Conservation (phyloP, 2,113 vertebrate genomes). For the Leptocoma aspasia region DNA sequence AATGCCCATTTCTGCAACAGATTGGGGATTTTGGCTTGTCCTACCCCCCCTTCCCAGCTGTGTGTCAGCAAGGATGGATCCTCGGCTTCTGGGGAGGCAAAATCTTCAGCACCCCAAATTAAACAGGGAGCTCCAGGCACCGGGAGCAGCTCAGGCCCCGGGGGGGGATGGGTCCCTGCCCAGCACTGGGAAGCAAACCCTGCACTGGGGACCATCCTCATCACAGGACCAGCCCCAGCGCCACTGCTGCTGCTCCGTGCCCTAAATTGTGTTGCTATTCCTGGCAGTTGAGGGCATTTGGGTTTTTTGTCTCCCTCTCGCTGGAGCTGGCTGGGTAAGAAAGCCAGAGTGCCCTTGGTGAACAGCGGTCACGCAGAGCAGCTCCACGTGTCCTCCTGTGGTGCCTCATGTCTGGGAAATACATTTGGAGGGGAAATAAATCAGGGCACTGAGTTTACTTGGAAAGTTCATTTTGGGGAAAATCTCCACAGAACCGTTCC, state of each 20-base stretch:
- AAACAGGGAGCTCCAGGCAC: not conserved
- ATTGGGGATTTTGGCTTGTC: not conserved
- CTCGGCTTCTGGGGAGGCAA: accelerated
- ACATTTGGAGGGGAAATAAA: not conserved
- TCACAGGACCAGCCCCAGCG: accelerated
- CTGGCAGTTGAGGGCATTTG: not conserved
- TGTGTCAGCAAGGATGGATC: not conserved
- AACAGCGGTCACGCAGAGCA: not conserved
- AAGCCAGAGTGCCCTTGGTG: not conserved
- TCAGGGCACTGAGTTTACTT: not conserved
- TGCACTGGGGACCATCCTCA: not conserved
- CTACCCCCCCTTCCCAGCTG: not conserved
- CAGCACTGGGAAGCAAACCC: not conserved
- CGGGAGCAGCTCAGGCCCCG: accelerated
- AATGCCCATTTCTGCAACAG: not conserved
- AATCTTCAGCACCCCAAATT: not conserved
- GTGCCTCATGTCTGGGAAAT: not conserved
- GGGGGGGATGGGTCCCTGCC: not conserved
- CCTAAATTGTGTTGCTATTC: conserved; percentile 45
- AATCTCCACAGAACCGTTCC: not conserved
- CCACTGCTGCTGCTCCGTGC: not conserved
- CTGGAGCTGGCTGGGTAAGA: not conserved
- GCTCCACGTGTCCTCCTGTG: not conserved
- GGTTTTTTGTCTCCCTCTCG: not conserved
- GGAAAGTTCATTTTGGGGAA: not conserved